Conservation (phyloP, 2,113 vertebrate species). For the Phyllostomus discolor region DNA sequence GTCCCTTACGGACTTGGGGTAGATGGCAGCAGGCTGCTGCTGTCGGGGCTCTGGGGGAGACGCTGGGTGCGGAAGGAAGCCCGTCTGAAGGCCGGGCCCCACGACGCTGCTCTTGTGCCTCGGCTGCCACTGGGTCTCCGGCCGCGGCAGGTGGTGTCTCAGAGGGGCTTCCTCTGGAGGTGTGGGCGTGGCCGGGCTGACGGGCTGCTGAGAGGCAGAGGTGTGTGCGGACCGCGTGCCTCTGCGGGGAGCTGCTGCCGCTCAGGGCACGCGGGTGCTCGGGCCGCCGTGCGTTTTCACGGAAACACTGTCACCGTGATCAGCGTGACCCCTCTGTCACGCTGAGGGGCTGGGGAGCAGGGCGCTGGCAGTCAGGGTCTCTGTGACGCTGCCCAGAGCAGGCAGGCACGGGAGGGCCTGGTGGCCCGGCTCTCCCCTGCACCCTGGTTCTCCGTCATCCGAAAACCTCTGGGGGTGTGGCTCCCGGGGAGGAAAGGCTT, state of each 20-base stretch:
- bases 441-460: no score
- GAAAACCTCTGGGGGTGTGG: not conserved
- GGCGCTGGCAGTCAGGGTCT: not conserved
- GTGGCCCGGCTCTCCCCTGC: not conserved
- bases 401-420: no score
- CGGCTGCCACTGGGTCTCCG: not conserved
- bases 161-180: not conserved
- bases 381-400: not conserved
- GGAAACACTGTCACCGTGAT: not conserved
- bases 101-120: not conserved
- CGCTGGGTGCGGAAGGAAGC: not conserved
- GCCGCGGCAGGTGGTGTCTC: not conserved
- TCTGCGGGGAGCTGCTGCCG: not conserved
- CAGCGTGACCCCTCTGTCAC: not conserved
- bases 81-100: not conserved
- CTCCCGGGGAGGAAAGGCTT: not conserved
- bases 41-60: not conserved
- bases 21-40: not conserved
- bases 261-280: not conserved
- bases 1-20: not conserved
- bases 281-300: not conserved
- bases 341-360: not conserved
- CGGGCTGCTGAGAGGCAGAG: no score
- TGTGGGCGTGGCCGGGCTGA: not conserved
- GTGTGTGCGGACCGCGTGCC: no score